Percentiles rank a stretch among this genome's conserved stretches.
These are phyloP conservation scores for Drosophila phalerata DNA, from an alignment of 2,888 invertebrate genomes.

Conservation along the genomic window DNA sequence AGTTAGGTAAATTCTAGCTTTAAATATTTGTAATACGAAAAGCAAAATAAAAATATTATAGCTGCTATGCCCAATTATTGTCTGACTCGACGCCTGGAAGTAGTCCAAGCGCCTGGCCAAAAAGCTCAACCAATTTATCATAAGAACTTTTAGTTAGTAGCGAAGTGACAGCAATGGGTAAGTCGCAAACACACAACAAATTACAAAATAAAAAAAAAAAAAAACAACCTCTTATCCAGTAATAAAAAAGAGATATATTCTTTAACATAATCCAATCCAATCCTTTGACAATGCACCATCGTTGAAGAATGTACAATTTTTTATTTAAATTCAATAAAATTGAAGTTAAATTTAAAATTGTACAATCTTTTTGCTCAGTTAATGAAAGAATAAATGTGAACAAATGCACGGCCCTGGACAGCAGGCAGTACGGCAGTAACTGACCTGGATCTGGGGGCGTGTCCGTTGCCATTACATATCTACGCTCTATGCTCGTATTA, in stretches of 20 bases:
- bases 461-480: slow-evolving; percentile 68
- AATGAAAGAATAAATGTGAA: slow-evolving; percentile 1
- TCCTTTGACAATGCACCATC: slow-evolving; percentile 4
- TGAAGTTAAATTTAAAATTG: slow-evolving; percentile 53
- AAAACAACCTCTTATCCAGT: slow-evolving; percentile 35
- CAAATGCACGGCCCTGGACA: slow-evolving; percentile 49
- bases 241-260: slow-evolving; percentile 1
- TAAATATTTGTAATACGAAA: slow-evolving; percentile 67
- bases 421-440: slow-evolving; percentile 5
- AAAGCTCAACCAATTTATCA: slow-evolving; percentile 39
- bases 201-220: slow-evolving; percentile 15
- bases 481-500: slow-evolving; percentile 81
- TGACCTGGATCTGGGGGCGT: slow-evolving; percentile 56
- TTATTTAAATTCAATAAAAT: not conserved
- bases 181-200: slow-evolving; percentile 52
- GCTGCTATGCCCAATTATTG: slow-evolving; percentile 68
- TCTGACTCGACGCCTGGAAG: slow-evolving; percentile 69
- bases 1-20: slow-evolving; percentile 64
- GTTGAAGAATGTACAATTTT: slow-evolving; percentile 63
- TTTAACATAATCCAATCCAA: slow-evolving; percentile 13
- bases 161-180: slow-evolving; percentile 71
- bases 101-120: slow-evolving; percentile 66
- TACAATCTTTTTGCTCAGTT: slow-evolving; percentile 49
- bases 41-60: slow-evolving; percentile 66
- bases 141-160: slow-evolving; percentile 72